Percentiles rank a stretch among this genome's conserved stretches.
phyloP scores from a whole-genome alignment of 2,888 invertebrate species.

The Drosophila parthenogenetica region DNA sequence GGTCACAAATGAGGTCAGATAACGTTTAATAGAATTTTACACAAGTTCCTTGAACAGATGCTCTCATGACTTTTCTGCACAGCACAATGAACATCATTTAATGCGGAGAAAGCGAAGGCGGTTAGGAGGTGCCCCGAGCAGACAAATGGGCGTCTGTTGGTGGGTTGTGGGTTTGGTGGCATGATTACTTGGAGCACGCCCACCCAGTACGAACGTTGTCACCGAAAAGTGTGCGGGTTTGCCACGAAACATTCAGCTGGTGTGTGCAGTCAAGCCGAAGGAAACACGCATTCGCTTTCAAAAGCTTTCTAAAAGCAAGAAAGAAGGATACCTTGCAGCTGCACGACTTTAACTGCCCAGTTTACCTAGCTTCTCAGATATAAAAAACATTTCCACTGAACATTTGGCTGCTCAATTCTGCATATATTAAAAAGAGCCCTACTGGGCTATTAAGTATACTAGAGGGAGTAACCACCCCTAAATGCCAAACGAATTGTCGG shows the following conservation, averaged over 20 bases:
- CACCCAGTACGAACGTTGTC: neutral
- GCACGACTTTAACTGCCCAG: too few species aligned
- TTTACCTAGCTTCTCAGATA: too few species aligned
- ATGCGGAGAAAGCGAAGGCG: constrained; percentile 17
- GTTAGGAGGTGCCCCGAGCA: constrained; percentile 20
- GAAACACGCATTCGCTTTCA: too few species aligned
- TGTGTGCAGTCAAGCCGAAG: too few species aligned
- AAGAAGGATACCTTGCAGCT: too few species aligned
- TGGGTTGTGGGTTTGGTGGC: neutral
- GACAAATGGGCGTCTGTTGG: constrained; percentile 33
- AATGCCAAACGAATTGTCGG: constrained; percentile 61
- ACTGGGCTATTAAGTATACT: neutral
- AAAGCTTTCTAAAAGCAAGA: too few species aligned
- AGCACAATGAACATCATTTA: constrained; percentile 58
- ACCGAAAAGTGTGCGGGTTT: too few species aligned
- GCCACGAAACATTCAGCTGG: too few species aligned
- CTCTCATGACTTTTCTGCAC: constrained; percentile 51
- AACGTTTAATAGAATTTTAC: constrained; percentile 44
- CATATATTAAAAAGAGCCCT: too few species aligned
- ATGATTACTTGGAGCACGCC: constrained; percentile 12
- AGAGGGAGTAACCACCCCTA: constrained; percentile 49
- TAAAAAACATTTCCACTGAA: too few species aligned
- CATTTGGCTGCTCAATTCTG: too few species aligned
- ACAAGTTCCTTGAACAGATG: constrained; percentile 33
- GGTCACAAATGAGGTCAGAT: constrained; percentile 53